Evolutionary conservation across 2,113 vertebrate genomes (phyloP).

Genomic region (Mirza zaza): DNA sequence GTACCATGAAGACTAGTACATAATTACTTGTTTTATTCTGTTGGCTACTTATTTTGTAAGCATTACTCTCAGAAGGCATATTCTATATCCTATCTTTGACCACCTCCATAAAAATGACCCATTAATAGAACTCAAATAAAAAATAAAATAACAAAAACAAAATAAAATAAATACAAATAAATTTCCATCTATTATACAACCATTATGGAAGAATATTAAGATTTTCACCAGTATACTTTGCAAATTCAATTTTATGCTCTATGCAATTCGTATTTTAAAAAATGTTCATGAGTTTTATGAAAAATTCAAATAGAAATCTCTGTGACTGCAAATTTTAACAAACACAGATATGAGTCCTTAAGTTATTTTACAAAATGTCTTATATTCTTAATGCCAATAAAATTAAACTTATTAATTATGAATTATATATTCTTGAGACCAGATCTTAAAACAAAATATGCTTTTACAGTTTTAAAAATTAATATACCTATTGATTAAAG

Average conservation of each 20-base stretch:
- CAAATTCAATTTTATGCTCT: background rate
- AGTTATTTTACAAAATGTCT: conserved; percentile 8
- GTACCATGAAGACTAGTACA: background rate
- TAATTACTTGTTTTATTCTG: background rate
- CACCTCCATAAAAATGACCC: background rate
- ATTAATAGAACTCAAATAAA: background rate
- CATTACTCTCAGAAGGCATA: background rate
- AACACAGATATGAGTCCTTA: background rate
- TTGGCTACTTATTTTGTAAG: background rate
- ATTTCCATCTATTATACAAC: background rate
- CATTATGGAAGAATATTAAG: background rate
- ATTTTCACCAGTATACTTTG: background rate
- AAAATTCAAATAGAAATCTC: background rate
- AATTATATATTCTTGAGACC: background rate
- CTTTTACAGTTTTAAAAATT: background rate
- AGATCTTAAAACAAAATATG: background rate
- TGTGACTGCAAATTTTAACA: background rate
- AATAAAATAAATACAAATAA: background rate
- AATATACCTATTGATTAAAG: background rate
- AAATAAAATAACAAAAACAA: background rate
- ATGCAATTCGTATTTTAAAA: background rate
- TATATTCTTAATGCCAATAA: background rate
- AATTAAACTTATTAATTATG: background rate
- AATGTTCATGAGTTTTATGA: background rate
- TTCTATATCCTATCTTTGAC: background rate